phyloP scores from a whole-genome alignment of 2,888 invertebrate species.

The Bimastos eiseni region DNA sequence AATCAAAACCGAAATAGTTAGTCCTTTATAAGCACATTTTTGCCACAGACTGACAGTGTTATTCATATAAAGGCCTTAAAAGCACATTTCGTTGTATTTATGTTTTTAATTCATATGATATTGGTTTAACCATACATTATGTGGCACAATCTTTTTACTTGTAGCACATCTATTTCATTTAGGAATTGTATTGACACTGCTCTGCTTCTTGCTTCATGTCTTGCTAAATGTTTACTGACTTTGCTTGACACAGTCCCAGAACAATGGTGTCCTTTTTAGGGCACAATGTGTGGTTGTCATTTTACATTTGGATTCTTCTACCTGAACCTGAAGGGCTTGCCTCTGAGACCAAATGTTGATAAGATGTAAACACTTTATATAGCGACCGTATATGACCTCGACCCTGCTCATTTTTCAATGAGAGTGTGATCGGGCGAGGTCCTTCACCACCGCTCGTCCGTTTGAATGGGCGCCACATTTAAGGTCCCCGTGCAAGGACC shows the following conservation, averaged over 20 bases:
- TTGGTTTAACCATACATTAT: background rate
- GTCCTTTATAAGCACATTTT: background rate
- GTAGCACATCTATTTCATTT: background rate
- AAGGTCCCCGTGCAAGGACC: no score
- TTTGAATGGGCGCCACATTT: no score
- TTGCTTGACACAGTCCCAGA: background rate
- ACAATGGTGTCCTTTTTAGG: background rate
- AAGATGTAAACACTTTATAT: no score
- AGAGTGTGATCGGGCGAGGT: no score
- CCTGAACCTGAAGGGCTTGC: no score
- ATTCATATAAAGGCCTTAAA: background rate
- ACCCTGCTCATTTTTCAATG: no score
- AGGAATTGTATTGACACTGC: background rate
- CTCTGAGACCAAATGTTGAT: no score
- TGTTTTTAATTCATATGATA: background rate
- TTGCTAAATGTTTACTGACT: background rate
- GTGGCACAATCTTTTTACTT: background rate
- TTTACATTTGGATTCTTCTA: background rate
- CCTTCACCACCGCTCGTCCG: no score
- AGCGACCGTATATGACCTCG: no score
- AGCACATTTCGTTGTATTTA: background rate
- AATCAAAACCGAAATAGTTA: background rate
- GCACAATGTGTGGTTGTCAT: background rate
- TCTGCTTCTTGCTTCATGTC: background rate
- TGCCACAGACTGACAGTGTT: background rate